A percentile compares a stretch with the other conserved stretches of the same genome.
Evolutionary conservation across 1,140 invertebrate species (phyloP).

Genomic region (Chrysomallon squamiferum): DNA sequence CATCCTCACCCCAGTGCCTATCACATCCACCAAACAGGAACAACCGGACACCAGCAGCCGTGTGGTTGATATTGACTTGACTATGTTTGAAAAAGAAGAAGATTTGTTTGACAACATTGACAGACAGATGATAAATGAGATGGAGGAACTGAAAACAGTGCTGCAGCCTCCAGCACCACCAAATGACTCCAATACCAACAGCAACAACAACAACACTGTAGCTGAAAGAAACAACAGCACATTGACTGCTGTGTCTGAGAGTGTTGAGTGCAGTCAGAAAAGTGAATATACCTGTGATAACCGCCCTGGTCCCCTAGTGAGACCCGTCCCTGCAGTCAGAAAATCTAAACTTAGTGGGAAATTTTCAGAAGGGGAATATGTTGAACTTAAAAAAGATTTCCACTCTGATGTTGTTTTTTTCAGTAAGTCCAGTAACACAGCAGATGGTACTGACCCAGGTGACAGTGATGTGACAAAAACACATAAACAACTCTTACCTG

Average conservation of each 20-base stretch:
- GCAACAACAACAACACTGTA: neutral
- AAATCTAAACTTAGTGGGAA: no score
- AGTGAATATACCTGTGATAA: no score
- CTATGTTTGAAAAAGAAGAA: slow-evolving; percentile 45
- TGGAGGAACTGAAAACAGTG: slow-evolving; percentile 41
- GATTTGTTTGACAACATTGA: slow-evolving; percentile 50
- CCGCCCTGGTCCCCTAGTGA: no score
- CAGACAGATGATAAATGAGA: slow-evolving; percentile 44
- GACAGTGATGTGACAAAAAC: no score
- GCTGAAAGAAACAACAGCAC: neutral
- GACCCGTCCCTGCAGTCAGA: no score
- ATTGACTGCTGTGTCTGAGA: no score
- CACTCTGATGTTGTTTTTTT: no score
- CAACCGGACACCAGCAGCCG: neutral
- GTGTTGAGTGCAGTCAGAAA: no score
- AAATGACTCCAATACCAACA: neutral
- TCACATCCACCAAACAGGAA: slow-evolving; percentile 1
- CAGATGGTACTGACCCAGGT: no score
- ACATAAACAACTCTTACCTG: no score
- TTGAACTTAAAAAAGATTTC: slow-evolving; percentile 17
- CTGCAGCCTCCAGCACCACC: slow-evolving; percentile 6
- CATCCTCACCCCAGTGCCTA: slow-evolving; percentile 37
- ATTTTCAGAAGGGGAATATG: slow-evolving; percentile 21
- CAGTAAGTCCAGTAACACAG: no score
- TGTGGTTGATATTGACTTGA: slow-evolving; percentile 31